These are phyloP conservation scores for Lacerta agilis DNA, from an alignment of 2,797 vertebrate species.

Conservation along the genomic window DNA sequence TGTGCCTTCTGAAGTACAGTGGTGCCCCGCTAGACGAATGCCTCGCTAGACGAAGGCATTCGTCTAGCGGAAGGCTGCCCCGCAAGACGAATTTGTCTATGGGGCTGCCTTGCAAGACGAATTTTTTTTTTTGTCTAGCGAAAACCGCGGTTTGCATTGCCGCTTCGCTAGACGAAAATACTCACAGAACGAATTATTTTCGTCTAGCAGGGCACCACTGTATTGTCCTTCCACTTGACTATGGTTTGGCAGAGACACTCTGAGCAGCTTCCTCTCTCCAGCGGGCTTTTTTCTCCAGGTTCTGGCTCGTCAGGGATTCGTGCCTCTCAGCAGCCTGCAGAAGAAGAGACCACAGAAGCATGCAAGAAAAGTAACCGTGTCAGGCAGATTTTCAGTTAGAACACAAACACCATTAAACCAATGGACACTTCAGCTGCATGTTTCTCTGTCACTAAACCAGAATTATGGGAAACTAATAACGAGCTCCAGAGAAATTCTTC, in stretches of 20 bases:
- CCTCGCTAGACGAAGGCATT: no score
- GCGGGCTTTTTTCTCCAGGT: neutral
- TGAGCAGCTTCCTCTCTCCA: neutral
- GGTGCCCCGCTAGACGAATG: no score
- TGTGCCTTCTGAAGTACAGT: neutral
- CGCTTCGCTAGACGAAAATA: no score
- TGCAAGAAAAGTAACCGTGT: neutral
- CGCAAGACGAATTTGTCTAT: no score
- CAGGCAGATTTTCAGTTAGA: neutral
- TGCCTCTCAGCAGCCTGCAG: conserved; percentile 1
- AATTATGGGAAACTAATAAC: neutral
- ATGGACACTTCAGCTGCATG: neutral
- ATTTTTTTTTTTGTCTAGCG: no score
- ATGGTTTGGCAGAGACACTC: conserved; percentile 9
- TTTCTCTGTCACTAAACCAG: neutral
- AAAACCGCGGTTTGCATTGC: no score
- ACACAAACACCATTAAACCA: neutral
- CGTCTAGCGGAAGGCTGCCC: no score
- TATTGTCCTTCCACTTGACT: neutral
- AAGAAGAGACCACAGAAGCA: neutral
- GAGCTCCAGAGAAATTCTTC: no score
- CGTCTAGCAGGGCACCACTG: no score
- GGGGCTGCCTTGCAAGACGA: no score
- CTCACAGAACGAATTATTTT: no score
- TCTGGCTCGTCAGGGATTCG: neutral